These are phyloP conservation scores for Subanguina moxae DNA, from an alignment of 1,140 invertebrate genomes.

Conservation along the genomic window DNA sequence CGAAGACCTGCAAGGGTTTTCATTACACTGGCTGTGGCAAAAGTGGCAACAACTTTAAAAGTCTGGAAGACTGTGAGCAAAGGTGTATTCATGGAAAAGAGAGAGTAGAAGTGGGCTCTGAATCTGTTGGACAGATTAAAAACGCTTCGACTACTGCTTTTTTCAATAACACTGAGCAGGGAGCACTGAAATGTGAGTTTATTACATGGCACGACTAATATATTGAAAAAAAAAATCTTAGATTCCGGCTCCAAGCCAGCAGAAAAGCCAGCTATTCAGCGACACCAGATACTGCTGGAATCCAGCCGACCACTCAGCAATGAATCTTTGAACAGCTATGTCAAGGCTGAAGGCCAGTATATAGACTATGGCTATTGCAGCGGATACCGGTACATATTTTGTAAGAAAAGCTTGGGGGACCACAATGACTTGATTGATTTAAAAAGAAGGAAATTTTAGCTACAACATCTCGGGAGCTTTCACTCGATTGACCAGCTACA, in stretches of 20 bases:
- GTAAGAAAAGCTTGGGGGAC: too few species aligned
- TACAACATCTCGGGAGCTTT: slow-evolving; percentile 34
- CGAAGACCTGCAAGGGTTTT: slow-evolving; percentile 49
- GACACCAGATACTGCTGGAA: slow-evolving; percentile 7
- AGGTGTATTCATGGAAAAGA: slow-evolving; percentile 15
- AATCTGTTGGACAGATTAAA: not conserved
- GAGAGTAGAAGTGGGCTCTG: not conserved
- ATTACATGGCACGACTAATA: too few species aligned
- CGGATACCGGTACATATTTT: slow-evolving; percentile 41
- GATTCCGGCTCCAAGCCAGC: slow-evolving; percentile 23
- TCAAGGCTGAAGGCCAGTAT: slow-evolving; percentile 37
- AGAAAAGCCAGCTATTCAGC: slow-evolving; percentile 10
- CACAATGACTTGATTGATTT: too few species aligned
- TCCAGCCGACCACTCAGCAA: not conserved
- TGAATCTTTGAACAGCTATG: slow-evolving; percentile 23
- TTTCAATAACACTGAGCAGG: too few species aligned
- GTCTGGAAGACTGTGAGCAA: slow-evolving; percentile 37
- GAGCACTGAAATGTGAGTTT: not conserved
- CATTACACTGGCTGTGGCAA: slow-evolving; percentile 55
- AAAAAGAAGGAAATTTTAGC: too few species aligned
- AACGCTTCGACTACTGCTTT: not conserved
- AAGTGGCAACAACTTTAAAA: slow-evolving; percentile 48
- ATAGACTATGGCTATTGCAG: slow-evolving; percentile 32
- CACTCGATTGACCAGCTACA: slow-evolving; percentile 34
- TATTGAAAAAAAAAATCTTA: too few species aligned